Conservation (phyloP, 2,888 invertebrate species). For the Brachyptera risi region DNA sequence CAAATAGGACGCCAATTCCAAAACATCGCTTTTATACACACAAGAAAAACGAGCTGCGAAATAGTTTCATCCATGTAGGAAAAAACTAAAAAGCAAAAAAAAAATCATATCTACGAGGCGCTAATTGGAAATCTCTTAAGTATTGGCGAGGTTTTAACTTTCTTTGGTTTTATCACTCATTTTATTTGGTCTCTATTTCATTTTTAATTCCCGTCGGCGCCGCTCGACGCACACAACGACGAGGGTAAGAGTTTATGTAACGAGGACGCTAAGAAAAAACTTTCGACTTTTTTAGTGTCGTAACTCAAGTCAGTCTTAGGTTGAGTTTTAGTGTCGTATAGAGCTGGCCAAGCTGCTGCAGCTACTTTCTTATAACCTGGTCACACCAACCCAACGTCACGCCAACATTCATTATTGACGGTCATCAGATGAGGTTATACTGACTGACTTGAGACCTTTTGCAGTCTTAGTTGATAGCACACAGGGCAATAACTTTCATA, state of each 20-base stretch:
- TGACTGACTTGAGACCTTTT: too few species aligned
- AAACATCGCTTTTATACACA: too few species aligned
- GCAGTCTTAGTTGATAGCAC: too few species aligned
- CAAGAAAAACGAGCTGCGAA: constrained; percentile 13
- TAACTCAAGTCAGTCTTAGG: constrained; percentile 19
- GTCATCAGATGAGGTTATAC: too few species aligned
- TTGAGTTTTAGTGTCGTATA: constrained; percentile 12
- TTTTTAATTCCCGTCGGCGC: constrained; percentile 31
- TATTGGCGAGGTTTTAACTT: constrained; percentile 5
- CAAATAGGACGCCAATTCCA: background rate
- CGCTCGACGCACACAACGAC: constrained; percentile 18
- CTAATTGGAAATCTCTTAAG: constrained; percentile 27
- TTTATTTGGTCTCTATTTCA: constrained; percentile 32
- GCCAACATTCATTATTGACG: background rate
- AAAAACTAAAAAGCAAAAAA: background rate
- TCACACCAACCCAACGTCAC: background rate
- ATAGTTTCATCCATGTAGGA: constrained; percentile 7
- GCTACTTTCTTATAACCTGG: constrained; percentile 10
- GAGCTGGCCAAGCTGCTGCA: background rate
- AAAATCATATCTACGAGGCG: constrained; percentile 9
- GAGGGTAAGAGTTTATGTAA: constrained; percentile 12
- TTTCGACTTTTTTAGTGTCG: constrained; percentile 9
- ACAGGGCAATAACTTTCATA: too few species aligned
- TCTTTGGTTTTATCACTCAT: constrained; percentile 29
- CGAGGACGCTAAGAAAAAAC: constrained; percentile 22